Base-by-base conservation (phyloP, 1,140 invertebrate species). In the Pseudomyrmex dendroicus region DNA sequence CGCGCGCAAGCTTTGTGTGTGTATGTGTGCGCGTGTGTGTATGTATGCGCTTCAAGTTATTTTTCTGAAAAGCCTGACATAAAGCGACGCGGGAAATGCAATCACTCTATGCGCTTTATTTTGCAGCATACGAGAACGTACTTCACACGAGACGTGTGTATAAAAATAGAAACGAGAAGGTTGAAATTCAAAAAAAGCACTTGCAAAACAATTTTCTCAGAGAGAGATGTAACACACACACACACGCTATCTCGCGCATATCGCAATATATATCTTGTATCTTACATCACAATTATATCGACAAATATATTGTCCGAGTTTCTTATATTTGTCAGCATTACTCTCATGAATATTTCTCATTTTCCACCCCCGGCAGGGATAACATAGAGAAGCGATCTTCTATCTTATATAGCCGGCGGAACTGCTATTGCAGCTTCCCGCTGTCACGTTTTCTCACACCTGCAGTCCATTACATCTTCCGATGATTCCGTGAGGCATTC, bases 391-490 rank as follows among this genome's bases (percentile, higher is more conserved):
- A 35, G 54, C 76, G 54, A 72, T 80, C 35, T 35, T 80, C 66
- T 72, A 35, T 72, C 66, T 78, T 80, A 50, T 56, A 77, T 77
- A 44, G 76, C 54, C 35, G 35, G 76, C 22, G 8, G 54, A 72
- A 70, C 70, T 35, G 64, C 76, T 48, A 17, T 59, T 70, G 76
- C 76, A 48, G 66, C 54, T 70, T 59, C 20, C 44, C 12, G 66
- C 76, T 72, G 76, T 80, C 76, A 80, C 76, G 76, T 80, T 80
- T 80, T 59, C 76, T 72, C 76, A 59, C 76, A 80, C 66, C 76
- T 80, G 76, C 76, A 80, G 76, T 80, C 56, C 76, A 80, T 80
- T 80, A 80, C 66, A 72, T 80, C 66, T 80, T 80, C 76, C 76
- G 66, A 80, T 80, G 76, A 80, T 80, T 80, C 35, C 76, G 76